These are phyloP conservation scores for Australoheros scitulus DNA, from an alignment of 2,113 vertebrate genomes.

Conservation along the genomic window DNA sequence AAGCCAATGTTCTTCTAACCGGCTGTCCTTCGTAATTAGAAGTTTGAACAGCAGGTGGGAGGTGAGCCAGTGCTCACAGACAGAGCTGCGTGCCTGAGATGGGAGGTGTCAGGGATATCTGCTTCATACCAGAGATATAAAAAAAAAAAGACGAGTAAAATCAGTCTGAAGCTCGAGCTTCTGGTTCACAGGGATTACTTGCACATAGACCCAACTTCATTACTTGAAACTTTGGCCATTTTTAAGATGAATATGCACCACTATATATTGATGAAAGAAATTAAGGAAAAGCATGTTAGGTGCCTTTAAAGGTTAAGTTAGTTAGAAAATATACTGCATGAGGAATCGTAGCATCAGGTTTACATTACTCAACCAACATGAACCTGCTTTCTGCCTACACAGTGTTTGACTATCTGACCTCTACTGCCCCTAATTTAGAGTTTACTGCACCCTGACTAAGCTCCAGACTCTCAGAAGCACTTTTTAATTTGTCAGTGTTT, in stretches of 20 bases:
- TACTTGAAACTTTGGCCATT: neutral
- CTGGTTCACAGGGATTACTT: neutral
- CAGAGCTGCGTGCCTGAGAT: neutral
- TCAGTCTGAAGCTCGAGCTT: neutral
- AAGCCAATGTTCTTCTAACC: neutral
- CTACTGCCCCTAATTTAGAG: neutral
- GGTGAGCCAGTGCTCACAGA: neutral
- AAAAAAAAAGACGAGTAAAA: neutral
- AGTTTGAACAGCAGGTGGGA: neutral
- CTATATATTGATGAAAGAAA: neutral
- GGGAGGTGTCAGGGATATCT: neutral
- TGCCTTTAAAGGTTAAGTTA: neutral
- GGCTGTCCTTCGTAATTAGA: neutral
- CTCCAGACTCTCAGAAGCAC: neutral
- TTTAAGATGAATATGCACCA: neutral
- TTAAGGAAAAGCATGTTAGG: neutral
- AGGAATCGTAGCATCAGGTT: neutral
- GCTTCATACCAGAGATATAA: neutral
- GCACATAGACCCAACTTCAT: neutral
- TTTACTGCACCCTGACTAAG: neutral
- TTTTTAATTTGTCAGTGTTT: neutral
- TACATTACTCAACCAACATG: neutral
- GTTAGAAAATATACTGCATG: neutral
- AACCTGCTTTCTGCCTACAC: neutral
- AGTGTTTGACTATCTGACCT: neutral